phyloP scores from a whole-genome alignment of 2,113 vertebrate species.

The Atrichornis clamosus region DNA sequence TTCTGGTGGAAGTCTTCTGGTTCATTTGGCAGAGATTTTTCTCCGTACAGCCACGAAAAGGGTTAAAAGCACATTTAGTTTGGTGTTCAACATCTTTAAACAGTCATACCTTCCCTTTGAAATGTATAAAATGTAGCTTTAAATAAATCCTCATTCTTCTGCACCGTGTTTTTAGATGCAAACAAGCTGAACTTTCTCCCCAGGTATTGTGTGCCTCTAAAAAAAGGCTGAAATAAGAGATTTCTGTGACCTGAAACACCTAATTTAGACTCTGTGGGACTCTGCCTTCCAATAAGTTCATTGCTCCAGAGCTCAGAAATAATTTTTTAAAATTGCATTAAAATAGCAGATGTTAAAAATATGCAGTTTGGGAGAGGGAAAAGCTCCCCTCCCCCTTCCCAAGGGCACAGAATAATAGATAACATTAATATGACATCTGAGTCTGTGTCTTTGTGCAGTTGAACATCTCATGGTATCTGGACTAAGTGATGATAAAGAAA shows the following conservation, averaged over 20 bases:
- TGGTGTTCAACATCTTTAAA: not conserved
- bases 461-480: constrained; percentile 34
- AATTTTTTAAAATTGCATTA: not conserved
- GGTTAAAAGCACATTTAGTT: not conserved
- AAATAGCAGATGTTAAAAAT: constrained; percentile 59
- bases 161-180: not conserved
- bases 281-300: not conserved
- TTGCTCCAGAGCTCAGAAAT: not conserved
- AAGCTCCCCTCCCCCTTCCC: not conserved
- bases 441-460: not conserved
- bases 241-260: constrained; percentile 9
- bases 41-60: not conserved
- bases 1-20: not conserved
- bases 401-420: constrained; percentile 22
- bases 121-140: not conserved
- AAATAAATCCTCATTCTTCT: not conserved
- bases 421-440: constrained; percentile 13
- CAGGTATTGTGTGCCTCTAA: not conserved
- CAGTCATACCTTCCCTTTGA: not conserved
- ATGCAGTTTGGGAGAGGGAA: not conserved
- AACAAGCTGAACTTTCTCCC: not conserved
- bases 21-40: not conserved
- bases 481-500: constrained; percentile 46
- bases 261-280: constrained; percentile 21
- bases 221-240: constrained; percentile 10